Percentiles rank a stretch among this genome's conserved stretches.
Conservation (phyloP, 2,113 vertebrate genomes). For the Caranx ignobilis region DNA sequence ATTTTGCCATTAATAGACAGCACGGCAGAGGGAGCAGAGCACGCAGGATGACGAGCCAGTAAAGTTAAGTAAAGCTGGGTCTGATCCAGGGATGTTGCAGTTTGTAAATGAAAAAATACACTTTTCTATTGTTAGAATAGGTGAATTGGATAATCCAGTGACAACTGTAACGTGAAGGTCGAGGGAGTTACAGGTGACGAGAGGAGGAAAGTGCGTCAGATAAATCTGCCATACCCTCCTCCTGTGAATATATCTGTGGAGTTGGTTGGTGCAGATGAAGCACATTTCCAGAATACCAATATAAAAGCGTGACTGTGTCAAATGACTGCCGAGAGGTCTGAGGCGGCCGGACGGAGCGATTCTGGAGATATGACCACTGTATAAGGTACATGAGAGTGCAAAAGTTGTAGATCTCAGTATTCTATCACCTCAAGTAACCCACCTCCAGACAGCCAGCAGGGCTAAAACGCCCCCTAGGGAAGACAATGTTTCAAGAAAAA, state of each 20-base stretch:
- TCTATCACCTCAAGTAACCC: slow-evolving; percentile 39
- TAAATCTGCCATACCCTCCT: neutral
- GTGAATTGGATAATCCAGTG: neutral
- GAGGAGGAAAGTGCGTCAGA: slow-evolving; percentile 14
- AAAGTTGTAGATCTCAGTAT: slow-evolving; percentile 21
- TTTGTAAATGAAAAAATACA: slow-evolving; percentile 30
- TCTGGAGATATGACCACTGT: neutral
- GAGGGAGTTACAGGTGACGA: slow-evolving; percentile 25
- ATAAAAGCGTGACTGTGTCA: neutral
- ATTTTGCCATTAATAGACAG: slow-evolving; percentile 50
- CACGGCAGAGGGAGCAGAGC: slow-evolving; percentile 11
- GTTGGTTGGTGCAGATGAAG: neutral
- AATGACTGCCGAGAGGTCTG: neutral
- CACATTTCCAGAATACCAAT: neutral
- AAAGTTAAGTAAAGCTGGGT: slow-evolving; percentile 32
- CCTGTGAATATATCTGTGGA: neutral
- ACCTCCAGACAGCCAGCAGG: slow-evolving; percentile 19
- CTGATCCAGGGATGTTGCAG: neutral
- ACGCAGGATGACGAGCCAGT: slow-evolving; percentile 15
- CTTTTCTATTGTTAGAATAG: neutral
- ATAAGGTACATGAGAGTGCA: neutral
- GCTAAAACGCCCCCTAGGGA: slow-evolving; percentile 59
- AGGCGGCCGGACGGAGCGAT: neutral
- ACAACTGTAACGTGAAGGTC: neutral
- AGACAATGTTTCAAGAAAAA: slow-evolving; percentile 28